Evolutionary conservation across 2,797 vertebrate species (phyloP), one percentile per base, ranked within the genome.

Genomic region (Malacoctenus gilli): DNA sequence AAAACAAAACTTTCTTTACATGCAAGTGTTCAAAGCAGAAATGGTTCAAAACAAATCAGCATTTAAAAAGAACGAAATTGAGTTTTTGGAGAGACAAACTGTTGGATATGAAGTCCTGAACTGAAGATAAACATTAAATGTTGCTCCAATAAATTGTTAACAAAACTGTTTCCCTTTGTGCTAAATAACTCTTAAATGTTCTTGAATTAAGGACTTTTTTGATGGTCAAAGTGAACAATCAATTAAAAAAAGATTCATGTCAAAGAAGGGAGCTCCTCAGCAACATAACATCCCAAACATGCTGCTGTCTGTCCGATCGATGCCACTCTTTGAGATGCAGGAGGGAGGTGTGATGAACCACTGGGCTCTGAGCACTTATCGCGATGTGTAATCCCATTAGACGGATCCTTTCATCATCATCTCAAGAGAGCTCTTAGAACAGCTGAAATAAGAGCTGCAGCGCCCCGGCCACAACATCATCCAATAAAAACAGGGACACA

Each of bases 351-450:
- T 67, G 70, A 85, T 71, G 77, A 75, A 65, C 55, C 83, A 71
- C 68, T 34, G 5, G 59, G 64, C 84, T 79, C 69, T 37, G 52
- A 83, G 76, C 85, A 87, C 84, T 87, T 88, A 88, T 83, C 66
- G 2, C 48, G 1, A 83, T 70, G 63, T 84, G 82, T 85, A 87
- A 89, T 88, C 86, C 83, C 78, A 88, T 90, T 88, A 86, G 73
- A 82, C 60, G 55, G 76, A 69, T 79, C 80, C 79, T 89, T 87
- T 90, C 78, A 86, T 87, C 79, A 64, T 84, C 73, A 79, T 87
- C 84, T 81, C 79, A 61, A 59, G 64, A 82, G 83, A 77, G 72
- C 82, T 82, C 80, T 83, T 73, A 75, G 44, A 67, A 19, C 20
- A 65, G 61, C 68, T 67, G 69, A 70, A 78, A 72, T 66, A 62